Conservation (phyloP, 1,140 invertebrate species). For the Helicorthomorpha holstii region DNA sequence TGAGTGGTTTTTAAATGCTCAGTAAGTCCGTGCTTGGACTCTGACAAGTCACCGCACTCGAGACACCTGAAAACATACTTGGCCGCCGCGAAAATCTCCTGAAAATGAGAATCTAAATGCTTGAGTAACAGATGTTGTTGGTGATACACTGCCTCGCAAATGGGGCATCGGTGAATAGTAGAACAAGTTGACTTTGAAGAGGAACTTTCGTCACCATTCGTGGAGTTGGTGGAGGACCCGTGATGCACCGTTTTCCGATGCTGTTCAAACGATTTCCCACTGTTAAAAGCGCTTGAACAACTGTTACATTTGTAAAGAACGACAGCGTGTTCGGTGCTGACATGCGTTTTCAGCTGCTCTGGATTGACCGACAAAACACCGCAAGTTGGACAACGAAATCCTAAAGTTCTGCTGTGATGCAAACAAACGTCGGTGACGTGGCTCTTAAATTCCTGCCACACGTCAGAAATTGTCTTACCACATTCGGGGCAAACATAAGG, state of each 20-base stretch:
- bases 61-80: constrained; percentile 14
- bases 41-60: constrained; percentile 13
- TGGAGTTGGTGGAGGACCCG: too few species aligned
- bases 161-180: constrained; percentile 18
- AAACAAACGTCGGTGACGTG: constrained; percentile 17
- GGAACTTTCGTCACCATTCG: too few species aligned
- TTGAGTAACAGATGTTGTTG: constrained; percentile 12
- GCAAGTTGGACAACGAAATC: constrained; percentile 13
- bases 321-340: constrained; percentile 13
- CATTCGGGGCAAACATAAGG: constrained; percentile 23
- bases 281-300: constrained; percentile 23
- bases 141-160: constrained; percentile 19
- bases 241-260: constrained; percentile 13
- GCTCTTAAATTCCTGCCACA: constrained; percentile 10
- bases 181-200: constrained; percentile 4
- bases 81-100: constrained; percentile 9
- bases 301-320: constrained; percentile 19
- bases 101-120: constrained; percentile 16
- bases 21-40: constrained; percentile 4
- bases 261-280: constrained; percentile 12
- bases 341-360: constrained; percentile 15
- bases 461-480: constrained; percentile 15
- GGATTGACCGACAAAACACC: constrained; percentile 5
- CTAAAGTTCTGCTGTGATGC: constrained; percentile 9
- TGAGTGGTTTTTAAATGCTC: too few species aligned